Base-by-base conservation (phyloP, 2,888 invertebrate species). In the Stegophylla sp. region DNA sequence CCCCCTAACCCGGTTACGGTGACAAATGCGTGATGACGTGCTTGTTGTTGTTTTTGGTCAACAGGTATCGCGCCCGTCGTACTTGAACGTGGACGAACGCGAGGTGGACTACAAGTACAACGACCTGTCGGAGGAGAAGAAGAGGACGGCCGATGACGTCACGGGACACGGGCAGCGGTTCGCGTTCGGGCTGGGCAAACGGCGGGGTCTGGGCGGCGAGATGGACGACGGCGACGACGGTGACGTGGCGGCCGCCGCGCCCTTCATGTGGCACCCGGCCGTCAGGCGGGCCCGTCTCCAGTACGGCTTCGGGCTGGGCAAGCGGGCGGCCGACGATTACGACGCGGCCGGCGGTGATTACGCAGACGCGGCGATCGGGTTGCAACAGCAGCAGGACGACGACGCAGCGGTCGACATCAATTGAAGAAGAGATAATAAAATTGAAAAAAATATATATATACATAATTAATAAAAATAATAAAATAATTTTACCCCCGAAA, bases 121-220 rank as follows among this genome's bases (percentile, higher is more conserved):
- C 69, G 79, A 79, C 71, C 23, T 79, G 61, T 79, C 79, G 23
- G 79, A 79, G 69, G 79, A 79, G 69, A 79, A 63, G 34, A 79
- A 79, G 51, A 61, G 79, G 23, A 79, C 79, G 41, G 28, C 79
- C 13, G 77, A 77, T 45, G 79, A 71, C 59, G 79, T 51, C 51
- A 51, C 51, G 69, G 41, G 59, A 5, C 79, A 48, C 41, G 75
- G 79, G 0, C 79, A 79, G 61, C 15, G 79, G 56, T 79, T 79
- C 48, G 69, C 79, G 7, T 79, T 79, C 59, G 79, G 79, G 1
- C 69, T 79, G n/a, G 79, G 79, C 15, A 79, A 79, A 41, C 79
- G 79, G 12, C 79, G 79, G 12, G 79, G 51, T 10, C 23, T 34
- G 20, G 61, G 45, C 1, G 66, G 10, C 7, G 77, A 56, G 1